These are phyloP conservation scores for Aegotheles bennettii DNA, from an alignment of 2,113 vertebrate genomes.

Conservation along the genomic window DNA sequence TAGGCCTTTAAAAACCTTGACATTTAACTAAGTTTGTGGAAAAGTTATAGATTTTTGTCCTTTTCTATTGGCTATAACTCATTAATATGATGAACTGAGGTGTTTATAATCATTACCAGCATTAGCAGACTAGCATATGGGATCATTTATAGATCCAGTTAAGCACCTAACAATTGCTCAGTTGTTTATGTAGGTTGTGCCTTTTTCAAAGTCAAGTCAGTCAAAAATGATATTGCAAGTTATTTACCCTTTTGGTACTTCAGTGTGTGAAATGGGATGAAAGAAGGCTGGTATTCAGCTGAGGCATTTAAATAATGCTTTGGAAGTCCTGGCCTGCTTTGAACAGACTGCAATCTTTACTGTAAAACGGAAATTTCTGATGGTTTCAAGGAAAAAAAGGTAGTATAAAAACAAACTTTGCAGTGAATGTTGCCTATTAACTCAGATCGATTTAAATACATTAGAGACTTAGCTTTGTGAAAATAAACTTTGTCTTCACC, in stretches of 20 bases:
- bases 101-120: constrained; percentile 69
- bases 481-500: constrained; percentile 44
- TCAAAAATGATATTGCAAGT: constrained; percentile 76
- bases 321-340: constrained; percentile 52
- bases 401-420: constrained; percentile 44
- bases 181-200: constrained; percentile 66
- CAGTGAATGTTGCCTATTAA: constrained; percentile 24
- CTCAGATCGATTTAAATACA: neutral
- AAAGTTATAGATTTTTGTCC: constrained; percentile 81
- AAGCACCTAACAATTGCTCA: constrained; percentile 25
- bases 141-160: constrained; percentile 54
- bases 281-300: constrained; percentile 69
- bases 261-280: constrained; percentile 67
- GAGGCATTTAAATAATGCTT: constrained; percentile 75
- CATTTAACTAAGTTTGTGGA: constrained; percentile 86
- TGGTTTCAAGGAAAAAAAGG: constrained; percentile 45
- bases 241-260: constrained; percentile 79
- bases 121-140: constrained; percentile 41
- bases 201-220: constrained; percentile 78
- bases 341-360: constrained; percentile 18
- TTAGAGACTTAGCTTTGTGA: neutral
- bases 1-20: constrained; percentile 99
- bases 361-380: constrained; percentile 59
- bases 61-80: constrained; percentile 76
- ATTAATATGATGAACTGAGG: constrained; percentile 72